phyloP scores from a whole-genome alignment of 2,797 vertebrate species.

The Syndactyla subalaris region DNA sequence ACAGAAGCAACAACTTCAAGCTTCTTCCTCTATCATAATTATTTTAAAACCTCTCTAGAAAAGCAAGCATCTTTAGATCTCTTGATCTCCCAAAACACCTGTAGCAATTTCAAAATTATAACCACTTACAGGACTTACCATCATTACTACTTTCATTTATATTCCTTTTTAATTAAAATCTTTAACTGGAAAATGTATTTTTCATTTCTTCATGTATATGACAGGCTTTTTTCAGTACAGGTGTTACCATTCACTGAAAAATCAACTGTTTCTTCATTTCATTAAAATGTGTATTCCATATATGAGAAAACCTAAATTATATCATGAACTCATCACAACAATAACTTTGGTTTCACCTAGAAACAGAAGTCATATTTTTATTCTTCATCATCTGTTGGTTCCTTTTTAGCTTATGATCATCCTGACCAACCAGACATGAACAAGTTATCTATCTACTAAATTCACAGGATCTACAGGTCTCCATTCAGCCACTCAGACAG shows the following conservation, averaged over 20 bases:
- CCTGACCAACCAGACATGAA: neutral
- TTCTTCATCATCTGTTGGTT: neutral
- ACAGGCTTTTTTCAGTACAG: neutral
- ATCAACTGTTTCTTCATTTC: neutral
- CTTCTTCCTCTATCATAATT: neutral
- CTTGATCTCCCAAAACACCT: neutral
- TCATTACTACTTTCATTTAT: neutral
- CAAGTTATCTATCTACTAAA: neutral
- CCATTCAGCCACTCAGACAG: neutral
- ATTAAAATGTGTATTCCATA: neutral
- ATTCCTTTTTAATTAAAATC: neutral
- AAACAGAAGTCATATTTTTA: neutral
- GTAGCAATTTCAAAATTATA: neutral
- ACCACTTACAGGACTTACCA: neutral
- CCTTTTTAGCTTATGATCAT: neutral
- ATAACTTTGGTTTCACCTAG: neutral
- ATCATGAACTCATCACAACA: neutral
- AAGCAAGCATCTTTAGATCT: neutral
- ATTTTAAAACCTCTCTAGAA: neutral
- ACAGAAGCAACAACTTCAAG: neutral
- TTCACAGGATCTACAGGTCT: neutral
- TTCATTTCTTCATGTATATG: neutral
- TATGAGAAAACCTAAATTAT: neutral
- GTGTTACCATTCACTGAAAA: neutral
- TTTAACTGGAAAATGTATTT: neutral